Conservation (phyloP, 2,888 invertebrate genomes). For the Phoenoteleia sp. region DNA sequence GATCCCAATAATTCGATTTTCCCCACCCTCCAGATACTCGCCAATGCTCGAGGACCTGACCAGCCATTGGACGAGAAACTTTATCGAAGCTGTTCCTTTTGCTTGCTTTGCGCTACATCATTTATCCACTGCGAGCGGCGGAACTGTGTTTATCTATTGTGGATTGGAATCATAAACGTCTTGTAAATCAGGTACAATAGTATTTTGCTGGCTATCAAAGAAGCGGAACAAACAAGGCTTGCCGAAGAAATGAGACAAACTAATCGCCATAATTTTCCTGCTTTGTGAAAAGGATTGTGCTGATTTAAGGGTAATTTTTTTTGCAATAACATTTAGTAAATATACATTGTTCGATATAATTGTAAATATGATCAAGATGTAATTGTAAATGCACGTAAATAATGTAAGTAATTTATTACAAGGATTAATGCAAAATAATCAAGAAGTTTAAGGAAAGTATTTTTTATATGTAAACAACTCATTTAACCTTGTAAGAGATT, state of each 20-base stretch:
- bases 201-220: conserved; percentile 62
- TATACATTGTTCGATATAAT: too few species aligned
- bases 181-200: conserved; percentile 70
- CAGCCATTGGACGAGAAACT: conserved; percentile 71
- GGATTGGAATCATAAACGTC: conserved; percentile 65
- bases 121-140: conserved; percentile 49
- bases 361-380: too few species aligned
- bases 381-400: too few species aligned
- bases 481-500: too few species aligned
- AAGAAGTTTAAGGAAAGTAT: too few species aligned
- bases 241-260: conserved; percentile 50
- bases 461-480: too few species aligned
- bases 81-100: conserved; percentile 63
- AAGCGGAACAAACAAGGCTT: conserved; percentile 60
- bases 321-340: too few species aligned
- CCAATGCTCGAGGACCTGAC: conserved; percentile 63
- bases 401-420: too few species aligned
- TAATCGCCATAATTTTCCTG: conserved; percentile 48
- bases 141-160: conserved; percentile 65
- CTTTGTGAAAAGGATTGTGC: too few species aligned
- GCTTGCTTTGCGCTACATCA: conserved; percentile 54
- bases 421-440: too few species aligned
- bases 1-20: conserved; percentile 71
- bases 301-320: too few species aligned
- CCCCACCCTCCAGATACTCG: conserved; percentile 69